phyloP scores from a whole-genome alignment of 37 sponge, comb jelly and placozoan species.

The Bolinopsis microptera region DNA sequence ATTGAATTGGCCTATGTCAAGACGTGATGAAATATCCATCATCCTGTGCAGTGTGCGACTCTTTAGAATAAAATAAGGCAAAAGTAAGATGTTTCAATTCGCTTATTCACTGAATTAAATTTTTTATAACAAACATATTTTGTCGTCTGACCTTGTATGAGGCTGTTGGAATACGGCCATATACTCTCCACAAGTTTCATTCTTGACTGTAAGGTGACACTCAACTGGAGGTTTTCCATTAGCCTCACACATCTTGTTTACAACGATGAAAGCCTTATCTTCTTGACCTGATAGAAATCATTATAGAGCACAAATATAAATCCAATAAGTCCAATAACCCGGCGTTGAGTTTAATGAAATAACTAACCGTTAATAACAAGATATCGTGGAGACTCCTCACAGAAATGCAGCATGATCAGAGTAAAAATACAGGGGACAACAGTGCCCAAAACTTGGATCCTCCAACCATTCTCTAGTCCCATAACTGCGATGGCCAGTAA shows the following conservation, averaged over 20 bases:
- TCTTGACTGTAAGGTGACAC: neutral
- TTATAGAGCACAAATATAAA: too few species aligned
- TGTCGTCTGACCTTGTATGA: neutral
- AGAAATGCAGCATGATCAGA: slow-evolving; percentile 14
- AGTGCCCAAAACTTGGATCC: neutral
- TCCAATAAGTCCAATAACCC: too few species aligned
- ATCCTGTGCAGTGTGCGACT: too few species aligned
- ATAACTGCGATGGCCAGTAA: neutral
- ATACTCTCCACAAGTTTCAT: slow-evolving; percentile 4
- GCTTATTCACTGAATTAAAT: too few species aligned
- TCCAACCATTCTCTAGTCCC: neutral
- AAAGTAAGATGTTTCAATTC: too few species aligned
- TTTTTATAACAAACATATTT: too few species aligned
- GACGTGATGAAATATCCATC: too few species aligned
- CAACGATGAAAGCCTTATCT: neutral
- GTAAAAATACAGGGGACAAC: neutral
- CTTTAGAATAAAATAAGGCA: too few species aligned
- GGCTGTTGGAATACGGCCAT: neutral
- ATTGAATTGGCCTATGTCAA: too few species aligned
- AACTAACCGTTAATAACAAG: slow-evolving; percentile 16
- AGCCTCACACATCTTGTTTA: neutral
- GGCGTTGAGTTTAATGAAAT: too few species aligned
- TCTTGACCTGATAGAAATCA: neutral
- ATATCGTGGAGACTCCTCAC: slow-evolving; percentile 12
- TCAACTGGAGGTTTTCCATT: neutral